A percentile compares a stretch with the other conserved stretches of the same genome.
Evolutionary conservation across 1,140 invertebrate genomes (phyloP).

Genomic region (Heliconius melpomene): DNA sequence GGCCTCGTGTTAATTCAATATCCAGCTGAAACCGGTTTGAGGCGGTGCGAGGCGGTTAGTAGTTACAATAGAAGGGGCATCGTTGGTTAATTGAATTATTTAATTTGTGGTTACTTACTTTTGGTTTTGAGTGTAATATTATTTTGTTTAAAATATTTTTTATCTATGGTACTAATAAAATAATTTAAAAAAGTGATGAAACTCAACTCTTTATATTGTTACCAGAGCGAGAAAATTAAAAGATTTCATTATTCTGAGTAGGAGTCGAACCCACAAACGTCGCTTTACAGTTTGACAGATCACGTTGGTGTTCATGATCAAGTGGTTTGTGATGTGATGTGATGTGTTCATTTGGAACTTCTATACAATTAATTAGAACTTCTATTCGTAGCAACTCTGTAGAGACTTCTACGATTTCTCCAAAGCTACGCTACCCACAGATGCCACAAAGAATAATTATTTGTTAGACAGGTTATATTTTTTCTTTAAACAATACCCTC

Average conservation of each 20-base stretch:
- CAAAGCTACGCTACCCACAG: neutral
- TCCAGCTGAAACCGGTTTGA: slow-evolving; percentile 4
- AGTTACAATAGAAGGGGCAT: neutral
- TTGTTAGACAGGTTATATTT: neutral
- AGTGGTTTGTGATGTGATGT: too few species aligned
- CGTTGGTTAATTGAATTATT: neutral
- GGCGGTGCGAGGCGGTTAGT: slow-evolving; percentile 1
- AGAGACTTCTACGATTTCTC: neutral
- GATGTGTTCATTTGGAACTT: too few species aligned
- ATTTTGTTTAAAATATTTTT: neutral
- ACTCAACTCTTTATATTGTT: too few species aligned
- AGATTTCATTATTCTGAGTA: too few species aligned
- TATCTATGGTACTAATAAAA: too few species aligned
- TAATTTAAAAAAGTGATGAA: too few species aligned
- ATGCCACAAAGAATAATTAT: slow-evolving; percentile 4
- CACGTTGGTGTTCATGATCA: too few species aligned
- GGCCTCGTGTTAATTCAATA: slow-evolving; percentile 17
- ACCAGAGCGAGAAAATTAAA: too few species aligned
- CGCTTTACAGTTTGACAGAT: too few species aligned
- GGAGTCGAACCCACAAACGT: too few species aligned
- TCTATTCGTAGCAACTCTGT: neutral
- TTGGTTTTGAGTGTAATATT: neutral
- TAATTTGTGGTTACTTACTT: neutral
- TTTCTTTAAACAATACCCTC: neutral
- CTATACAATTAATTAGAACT: neutral